Evolutionary conservation across 1,140 invertebrate species (phyloP).

Genomic region (Gonioctena quinquepunctata): DNA sequence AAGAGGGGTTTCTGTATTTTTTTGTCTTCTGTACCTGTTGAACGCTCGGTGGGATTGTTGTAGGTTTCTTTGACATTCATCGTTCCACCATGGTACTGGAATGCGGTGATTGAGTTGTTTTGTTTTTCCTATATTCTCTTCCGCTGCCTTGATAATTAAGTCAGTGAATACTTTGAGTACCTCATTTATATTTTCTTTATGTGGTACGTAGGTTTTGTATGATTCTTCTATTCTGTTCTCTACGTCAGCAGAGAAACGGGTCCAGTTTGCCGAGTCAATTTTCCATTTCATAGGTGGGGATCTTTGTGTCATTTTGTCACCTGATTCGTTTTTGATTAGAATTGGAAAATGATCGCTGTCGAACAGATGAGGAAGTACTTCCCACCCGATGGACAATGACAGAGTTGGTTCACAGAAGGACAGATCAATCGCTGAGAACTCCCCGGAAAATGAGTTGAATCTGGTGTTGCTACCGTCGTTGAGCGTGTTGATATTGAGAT

Average conservation of each 20-base stretch:
- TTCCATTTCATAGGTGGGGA: no score
- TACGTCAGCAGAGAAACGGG: no score
- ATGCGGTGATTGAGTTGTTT: not conserved
- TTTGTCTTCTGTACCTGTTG: not conserved
- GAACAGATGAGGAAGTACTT: not conserved
- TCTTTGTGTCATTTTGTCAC: no score
- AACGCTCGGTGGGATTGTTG: not conserved
- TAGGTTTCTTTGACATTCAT: not conserved
- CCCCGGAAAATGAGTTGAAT: not conserved
- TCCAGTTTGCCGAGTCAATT: not conserved
- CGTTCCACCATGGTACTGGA: constrained; percentile 12
- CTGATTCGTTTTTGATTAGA: no score
- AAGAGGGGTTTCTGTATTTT: not conserved
- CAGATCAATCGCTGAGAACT: constrained; percentile 7
- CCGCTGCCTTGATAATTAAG: not conserved
- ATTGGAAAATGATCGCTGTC: no score
- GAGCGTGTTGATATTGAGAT: not conserved
- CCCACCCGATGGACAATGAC: not conserved
- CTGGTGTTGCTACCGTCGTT: not conserved
- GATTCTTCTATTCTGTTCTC: not conserved
- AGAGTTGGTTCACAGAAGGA: constrained; percentile 8
- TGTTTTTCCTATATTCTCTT: not conserved
- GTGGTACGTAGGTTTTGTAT: not conserved
- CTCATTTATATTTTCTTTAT: not conserved
- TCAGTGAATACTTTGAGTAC: not conserved